Evolutionary conservation across 2,888 invertebrate species (phyloP).

Genomic region (Pimpla rufipes): DNA sequence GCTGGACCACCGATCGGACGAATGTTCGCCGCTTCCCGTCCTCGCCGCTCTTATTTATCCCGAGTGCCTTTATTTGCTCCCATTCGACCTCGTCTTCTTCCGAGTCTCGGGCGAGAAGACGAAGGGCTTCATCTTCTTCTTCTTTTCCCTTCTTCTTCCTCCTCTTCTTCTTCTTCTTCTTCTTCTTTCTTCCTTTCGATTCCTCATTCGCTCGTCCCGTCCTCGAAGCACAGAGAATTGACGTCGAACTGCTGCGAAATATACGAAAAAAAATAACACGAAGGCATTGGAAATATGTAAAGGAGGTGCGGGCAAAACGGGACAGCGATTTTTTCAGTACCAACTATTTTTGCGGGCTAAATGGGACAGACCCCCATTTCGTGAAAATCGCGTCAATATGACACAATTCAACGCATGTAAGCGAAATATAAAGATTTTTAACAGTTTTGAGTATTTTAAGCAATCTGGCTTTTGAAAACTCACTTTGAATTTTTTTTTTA

Average conservation of each 20-base stretch:
- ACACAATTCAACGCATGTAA: no score
- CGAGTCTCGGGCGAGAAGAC: slow-evolving; percentile 31
- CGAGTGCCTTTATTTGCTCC: slow-evolving; percentile 18
- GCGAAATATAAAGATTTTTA: no score
- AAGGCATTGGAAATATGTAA: not conserved
- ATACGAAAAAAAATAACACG: not conserved
- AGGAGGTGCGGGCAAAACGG: no score
- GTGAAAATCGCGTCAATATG: no score
- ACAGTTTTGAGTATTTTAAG: no score
- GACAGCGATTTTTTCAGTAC: no score
- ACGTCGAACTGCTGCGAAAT: not conserved
- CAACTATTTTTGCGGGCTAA: no score
- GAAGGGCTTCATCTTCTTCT: slow-evolving; percentile 32
- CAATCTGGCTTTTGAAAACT: no score
- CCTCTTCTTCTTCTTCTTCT: not conserved
- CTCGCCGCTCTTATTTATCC: slow-evolving; percentile 36
- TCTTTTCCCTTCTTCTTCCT: slow-evolving; percentile 6
- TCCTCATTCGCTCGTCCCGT: not conserved
- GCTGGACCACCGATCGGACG: slow-evolving; percentile 34
- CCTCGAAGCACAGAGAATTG: not conserved
- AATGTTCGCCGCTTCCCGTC: slow-evolving; percentile 29
- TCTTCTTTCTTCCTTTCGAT: not conserved
- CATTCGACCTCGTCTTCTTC: slow-evolving; percentile 24
- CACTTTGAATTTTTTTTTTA: no score
- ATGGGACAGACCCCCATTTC: no score